Conservation (phyloP, 2,888 invertebrate genomes). For the Noctua janthina region DNA sequence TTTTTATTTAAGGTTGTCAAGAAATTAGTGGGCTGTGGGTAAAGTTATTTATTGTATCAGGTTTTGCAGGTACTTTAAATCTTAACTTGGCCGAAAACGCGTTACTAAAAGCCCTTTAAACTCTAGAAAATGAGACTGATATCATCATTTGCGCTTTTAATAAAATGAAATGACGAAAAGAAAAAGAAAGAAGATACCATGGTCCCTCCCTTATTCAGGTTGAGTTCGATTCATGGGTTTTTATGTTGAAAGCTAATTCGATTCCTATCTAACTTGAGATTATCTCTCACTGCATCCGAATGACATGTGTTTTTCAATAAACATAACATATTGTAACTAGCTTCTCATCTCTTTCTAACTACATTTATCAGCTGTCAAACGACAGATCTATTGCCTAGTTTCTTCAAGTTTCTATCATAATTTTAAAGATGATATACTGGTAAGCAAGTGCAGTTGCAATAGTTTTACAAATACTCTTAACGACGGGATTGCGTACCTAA, state of each 20-base stretch:
- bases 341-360: neutral
- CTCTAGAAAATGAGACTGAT: neutral
- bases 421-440: conserved; percentile 37
- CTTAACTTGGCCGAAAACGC: neutral
- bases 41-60: conserved; percentile 11
- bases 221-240: neutral
- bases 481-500: conserved; percentile 59
- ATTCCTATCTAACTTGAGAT: neutral
- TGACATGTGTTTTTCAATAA: neutral
- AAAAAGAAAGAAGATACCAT: no score
- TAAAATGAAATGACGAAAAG: neutral
- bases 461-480: conserved; percentile 50
- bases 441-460: conserved; percentile 58
- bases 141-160: conserved; percentile 1
- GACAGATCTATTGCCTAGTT: conserved; percentile 22
- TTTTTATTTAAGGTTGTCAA: conserved; percentile 47
- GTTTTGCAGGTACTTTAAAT: neutral
- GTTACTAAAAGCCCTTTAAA: neutral
- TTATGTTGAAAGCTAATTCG: neutral
- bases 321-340: neutral
- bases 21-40: conserved; percentile 12
- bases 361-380: conserved; percentile 12
- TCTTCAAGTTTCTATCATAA: conserved; percentile 12
- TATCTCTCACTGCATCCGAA: neutral
- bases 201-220: neutral